Percentiles rank a stretch among this genome's conserved stretches.
These are phyloP conservation scores for Hydropsyche tenuis DNA, from an alignment of 1,140 invertebrate species.

Conservation along the genomic window DNA sequence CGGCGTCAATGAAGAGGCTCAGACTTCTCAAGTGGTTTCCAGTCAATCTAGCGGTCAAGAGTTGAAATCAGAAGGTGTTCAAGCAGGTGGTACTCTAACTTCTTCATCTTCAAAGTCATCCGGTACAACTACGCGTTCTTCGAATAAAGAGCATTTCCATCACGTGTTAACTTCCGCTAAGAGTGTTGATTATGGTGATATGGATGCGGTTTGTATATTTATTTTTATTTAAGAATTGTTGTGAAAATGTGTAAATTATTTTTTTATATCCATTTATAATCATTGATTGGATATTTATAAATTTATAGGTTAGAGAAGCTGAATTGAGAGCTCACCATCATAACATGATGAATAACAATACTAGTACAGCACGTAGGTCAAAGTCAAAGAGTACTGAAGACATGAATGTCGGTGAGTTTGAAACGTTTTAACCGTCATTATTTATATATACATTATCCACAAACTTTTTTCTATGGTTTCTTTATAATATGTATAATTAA, in stretches of 20 bases:
- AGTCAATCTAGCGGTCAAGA: conserved; percentile 63
- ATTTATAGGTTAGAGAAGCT: conserved; percentile 64
- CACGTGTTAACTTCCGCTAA: conserved; percentile 67
- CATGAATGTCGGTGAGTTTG: conserved; percentile 70
- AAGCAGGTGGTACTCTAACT: conserved; percentile 75
- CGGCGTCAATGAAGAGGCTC: conserved; percentile 63
- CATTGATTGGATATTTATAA: conserved; percentile 10
- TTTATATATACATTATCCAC: too few relatives aligned
- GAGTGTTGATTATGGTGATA: conserved; percentile 78
- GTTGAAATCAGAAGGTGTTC: conserved; percentile 79
- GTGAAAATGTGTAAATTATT: background rate
- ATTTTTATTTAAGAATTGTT: background rate
- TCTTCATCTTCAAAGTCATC: conserved; percentile 63
- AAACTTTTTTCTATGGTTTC: too few relatives aligned
- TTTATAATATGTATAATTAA: too few relatives aligned
- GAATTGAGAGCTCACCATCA: conserved; percentile 68
- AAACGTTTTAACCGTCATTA: background rate
- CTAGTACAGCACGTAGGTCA: conserved; percentile 66
- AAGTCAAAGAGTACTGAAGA: conserved; percentile 91
- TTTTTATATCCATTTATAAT: background rate
- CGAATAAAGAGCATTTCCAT: conserved; percentile 70
- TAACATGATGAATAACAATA: conserved; percentile 76
- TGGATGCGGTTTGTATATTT: conserved; percentile 69
- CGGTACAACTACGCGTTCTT: conserved; percentile 62
- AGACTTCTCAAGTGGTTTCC: conserved; percentile 52